Percentiles rank a stretch among this genome's conserved stretches.
phyloP scores from a whole-genome alignment of 1,140 invertebrate genomes.

The Probaryconus sp. region DNA sequence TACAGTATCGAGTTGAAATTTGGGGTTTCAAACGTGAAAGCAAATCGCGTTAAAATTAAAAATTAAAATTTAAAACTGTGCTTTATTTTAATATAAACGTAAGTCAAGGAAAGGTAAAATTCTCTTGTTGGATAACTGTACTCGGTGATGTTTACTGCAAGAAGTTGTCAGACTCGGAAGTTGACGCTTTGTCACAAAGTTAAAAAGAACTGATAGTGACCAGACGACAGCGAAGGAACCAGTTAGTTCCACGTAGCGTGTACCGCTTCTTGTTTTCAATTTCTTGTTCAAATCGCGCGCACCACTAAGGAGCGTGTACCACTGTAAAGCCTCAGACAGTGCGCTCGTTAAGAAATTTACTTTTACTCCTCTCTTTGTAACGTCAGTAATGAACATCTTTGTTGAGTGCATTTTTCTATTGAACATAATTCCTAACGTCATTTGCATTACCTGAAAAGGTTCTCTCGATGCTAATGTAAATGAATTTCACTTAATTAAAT shows the following conservation, averaged over 20 bases:
- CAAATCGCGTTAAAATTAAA: neutral
- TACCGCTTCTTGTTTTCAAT: slow-evolving; percentile 48
- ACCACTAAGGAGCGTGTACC: slow-evolving; percentile 4
- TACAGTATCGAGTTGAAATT: neutral
- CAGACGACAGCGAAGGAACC: slow-evolving; percentile 26
- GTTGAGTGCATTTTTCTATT: slow-evolving; percentile 17
- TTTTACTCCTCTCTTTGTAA: slow-evolving; percentile 39
- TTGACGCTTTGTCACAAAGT: slow-evolving; percentile 15
- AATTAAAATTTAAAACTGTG: slow-evolving; percentile 30
- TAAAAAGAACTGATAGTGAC: slow-evolving; percentile 35
- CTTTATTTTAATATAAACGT: slow-evolving; percentile 28
- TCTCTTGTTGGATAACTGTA: slow-evolving; percentile 27
- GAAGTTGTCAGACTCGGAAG: slow-evolving; percentile 27
- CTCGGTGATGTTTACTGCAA: slow-evolving; percentile 10
- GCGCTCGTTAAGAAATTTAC: slow-evolving; percentile 40
- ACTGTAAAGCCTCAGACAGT: slow-evolving; percentile 3
- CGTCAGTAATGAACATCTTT: slow-evolving; percentile 35
- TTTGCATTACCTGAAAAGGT: slow-evolving; percentile 19
- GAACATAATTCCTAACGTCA: neutral
- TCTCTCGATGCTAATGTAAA: no score
- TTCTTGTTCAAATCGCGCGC: slow-evolving; percentile 32
- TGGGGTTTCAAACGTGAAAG: neutral
- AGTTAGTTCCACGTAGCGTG: slow-evolving; percentile 54
- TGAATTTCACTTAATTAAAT: slow-evolving; percentile 1
- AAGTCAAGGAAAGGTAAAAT: neutral